Percentiles rank a stretch among this genome's conserved stretches.
These are phyloP conservation scores for Microcebus lehilahytsara DNA, from an alignment of 2,113 vertebrate genomes.

Conservation along the genomic window DNA sequence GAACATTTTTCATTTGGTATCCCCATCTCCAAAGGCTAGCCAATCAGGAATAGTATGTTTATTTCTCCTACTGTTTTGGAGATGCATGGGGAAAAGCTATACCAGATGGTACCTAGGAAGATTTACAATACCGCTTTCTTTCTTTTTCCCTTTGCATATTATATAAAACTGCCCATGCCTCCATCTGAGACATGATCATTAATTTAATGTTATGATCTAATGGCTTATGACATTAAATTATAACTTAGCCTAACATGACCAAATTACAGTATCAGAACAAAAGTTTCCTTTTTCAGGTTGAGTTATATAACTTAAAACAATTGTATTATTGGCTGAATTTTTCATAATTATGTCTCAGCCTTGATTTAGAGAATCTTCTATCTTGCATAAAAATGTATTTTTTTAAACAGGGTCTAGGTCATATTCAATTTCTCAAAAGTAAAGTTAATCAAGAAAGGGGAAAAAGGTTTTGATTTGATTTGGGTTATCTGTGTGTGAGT, in stretches of 20 bases:
- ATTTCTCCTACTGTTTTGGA: slow-evolving; percentile 43
- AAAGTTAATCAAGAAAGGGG: not conserved
- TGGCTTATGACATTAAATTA: slow-evolving; percentile 61
- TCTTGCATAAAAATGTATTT: slow-evolving; percentile 2
- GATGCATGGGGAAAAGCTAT: slow-evolving; percentile 1
- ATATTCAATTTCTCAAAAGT: slow-evolving; percentile 32
- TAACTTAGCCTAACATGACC: not conserved
- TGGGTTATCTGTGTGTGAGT: not conserved
- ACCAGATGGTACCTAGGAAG: slow-evolving; percentile 61
- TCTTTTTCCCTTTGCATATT: slow-evolving; percentile 45
- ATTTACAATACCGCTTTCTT: slow-evolving; percentile 50
- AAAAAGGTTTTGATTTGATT: not conserved
- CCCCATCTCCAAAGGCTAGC: not conserved
- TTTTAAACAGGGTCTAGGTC: not conserved
- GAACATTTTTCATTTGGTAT: slow-evolving; percentile 37
- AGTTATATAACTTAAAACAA: slow-evolving; percentile 8
- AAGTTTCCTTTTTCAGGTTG: not conserved
- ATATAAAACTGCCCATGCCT: slow-evolving; percentile 43
- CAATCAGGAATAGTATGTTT: slow-evolving; percentile 48
- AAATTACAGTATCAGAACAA: slow-evolving; percentile 41
- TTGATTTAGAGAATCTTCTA: slow-evolving; percentile 4
- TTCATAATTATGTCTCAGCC: not conserved
- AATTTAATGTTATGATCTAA: slow-evolving; percentile 61
- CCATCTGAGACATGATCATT: slow-evolving; percentile 53
- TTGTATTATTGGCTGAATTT: not conserved